These are phyloP conservation scores for Micromesistius poutassou DNA, from an alignment of 2,797 vertebrate genomes.

Conservation along the genomic window DNA sequence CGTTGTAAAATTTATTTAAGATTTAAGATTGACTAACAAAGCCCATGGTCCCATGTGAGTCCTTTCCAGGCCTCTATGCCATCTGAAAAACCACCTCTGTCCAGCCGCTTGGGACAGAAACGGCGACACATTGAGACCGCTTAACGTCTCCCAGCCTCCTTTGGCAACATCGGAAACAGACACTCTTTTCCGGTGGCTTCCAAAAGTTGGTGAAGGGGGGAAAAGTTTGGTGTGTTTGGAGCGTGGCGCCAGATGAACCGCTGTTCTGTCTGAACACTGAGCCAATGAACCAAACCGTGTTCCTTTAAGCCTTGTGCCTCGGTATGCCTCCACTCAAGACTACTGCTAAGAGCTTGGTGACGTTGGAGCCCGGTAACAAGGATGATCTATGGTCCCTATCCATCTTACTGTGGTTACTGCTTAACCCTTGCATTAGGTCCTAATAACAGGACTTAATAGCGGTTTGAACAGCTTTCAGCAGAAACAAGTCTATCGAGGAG, in stretches of 20 bases:
- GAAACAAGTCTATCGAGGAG: background rate
- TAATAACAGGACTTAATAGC: background rate
- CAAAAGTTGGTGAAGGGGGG: background rate
- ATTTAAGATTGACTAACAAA: slow-evolving; percentile 31
- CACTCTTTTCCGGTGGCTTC: slow-evolving; percentile 15
- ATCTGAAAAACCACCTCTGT: slow-evolving; percentile 28
- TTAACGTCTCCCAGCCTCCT: slow-evolving; percentile 15
- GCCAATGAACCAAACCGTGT: background rate
- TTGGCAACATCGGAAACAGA: slow-evolving; percentile 30
- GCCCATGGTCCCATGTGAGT: slow-evolving; percentile 33
- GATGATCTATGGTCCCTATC: too few relatives aligned
- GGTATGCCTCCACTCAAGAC: slow-evolving; percentile 19
- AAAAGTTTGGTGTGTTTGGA: slow-evolving; percentile 4
- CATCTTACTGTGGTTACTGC: background rate
- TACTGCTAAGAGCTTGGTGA: slow-evolving; percentile 19
- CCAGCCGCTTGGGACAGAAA: slow-evolving; percentile 17
- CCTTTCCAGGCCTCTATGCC: slow-evolving; percentile 26
- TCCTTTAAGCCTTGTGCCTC: slow-evolving; percentile 6
- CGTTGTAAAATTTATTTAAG: slow-evolving; percentile 23
- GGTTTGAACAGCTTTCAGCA: background rate
- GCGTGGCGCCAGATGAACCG: slow-evolving; percentile 14
- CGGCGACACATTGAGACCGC: slow-evolving; percentile 8
- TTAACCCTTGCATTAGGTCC: background rate
- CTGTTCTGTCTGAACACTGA: slow-evolving; percentile 5
- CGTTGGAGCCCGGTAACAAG: background rate